Evolutionary conservation across 1,140 invertebrate genomes (phyloP).

Genomic region (Pemphigus obesinymphae): DNA sequence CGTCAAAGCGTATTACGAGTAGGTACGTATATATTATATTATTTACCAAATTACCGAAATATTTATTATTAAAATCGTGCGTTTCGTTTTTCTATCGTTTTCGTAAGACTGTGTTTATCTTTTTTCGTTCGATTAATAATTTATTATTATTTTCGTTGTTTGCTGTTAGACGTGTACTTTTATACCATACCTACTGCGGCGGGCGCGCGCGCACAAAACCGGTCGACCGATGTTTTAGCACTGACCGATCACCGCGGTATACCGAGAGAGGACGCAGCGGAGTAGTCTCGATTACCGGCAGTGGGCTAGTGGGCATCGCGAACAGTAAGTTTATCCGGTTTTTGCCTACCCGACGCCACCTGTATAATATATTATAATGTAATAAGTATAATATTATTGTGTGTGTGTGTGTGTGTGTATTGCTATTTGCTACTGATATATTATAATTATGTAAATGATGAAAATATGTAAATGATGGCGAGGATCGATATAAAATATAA

Average conservation of each 20-base stretch:
- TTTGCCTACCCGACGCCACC: slow-evolving; percentile 1
- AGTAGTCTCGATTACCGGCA: too few relatives aligned
- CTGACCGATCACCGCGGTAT: not conserved
- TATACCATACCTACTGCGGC: not conserved
- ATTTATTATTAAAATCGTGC: not conserved
- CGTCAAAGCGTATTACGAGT: not conserved
- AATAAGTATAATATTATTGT: too few relatives aligned
- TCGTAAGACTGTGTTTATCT: not conserved
- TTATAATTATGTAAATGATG: too few relatives aligned
- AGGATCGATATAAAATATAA: too few relatives aligned
- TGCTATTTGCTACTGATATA: too few relatives aligned
- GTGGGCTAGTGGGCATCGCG: too few relatives aligned
- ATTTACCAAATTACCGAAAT: not conserved
- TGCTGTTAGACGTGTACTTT: not conserved
- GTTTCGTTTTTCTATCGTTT: not conserved
- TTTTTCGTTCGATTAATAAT: not conserved
- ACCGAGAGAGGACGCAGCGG: too few relatives aligned
- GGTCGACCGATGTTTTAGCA: not conserved
- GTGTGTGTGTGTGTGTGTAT: too few relatives aligned
- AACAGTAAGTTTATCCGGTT: not conserved
- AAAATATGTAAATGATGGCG: too few relatives aligned
- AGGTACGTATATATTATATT: not conserved
- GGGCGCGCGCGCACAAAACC: not conserved
- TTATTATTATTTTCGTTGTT: not conserved
- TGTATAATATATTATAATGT: too few relatives aligned